Evolutionary conservation across 2,113 vertebrate genomes (phyloP).

Genomic region (Pelobates fuscus): DNA sequence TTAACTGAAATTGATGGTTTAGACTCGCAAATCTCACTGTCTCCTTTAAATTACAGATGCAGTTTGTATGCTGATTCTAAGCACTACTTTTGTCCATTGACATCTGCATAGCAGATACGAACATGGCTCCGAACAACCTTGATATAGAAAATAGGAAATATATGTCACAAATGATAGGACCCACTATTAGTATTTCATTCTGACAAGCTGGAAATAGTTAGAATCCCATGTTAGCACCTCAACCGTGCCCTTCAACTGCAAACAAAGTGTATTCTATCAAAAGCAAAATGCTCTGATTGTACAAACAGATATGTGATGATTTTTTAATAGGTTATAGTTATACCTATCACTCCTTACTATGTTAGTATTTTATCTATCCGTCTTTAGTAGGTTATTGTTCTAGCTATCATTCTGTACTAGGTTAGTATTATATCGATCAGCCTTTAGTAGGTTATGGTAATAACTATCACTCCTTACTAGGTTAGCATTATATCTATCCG

Average conservation of each 20-base stretch:
- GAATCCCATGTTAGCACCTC: slow-evolving; percentile 61
- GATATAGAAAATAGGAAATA: slow-evolving; percentile 65
- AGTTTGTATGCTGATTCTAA: slow-evolving; percentile 18
- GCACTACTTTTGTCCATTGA: slow-evolving; percentile 19
- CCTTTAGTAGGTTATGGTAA: too few relatives aligned
- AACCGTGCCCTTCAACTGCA: slow-evolving; percentile 62
- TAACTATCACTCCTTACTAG: too few relatives aligned
- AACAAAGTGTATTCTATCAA: slow-evolving; percentile 66
- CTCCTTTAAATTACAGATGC: background rate
- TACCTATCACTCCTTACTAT: too few relatives aligned
- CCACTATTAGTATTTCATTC: slow-evolving; percentile 71
- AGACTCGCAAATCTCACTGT: slow-evolving; percentile 40
- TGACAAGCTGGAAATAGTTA: slow-evolving; percentile 72
- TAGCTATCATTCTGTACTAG: too few relatives aligned
- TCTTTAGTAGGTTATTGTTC: too few relatives aligned
- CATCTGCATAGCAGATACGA: slow-evolving; percentile 68
- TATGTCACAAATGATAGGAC: slow-evolving; percentile 66
- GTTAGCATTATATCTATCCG: too few relatives aligned
- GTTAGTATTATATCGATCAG: too few relatives aligned
- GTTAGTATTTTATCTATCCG: too few relatives aligned
- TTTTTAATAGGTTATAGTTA: background rate
- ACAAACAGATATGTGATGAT: slow-evolving; percentile 38
- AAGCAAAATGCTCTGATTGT: slow-evolving; percentile 65
- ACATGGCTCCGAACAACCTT: slow-evolving; percentile 70
- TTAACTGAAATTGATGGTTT: background rate